phyloP scores from a whole-genome alignment of 2,113 vertebrate species.

The Tamias sibiricus region DNA sequence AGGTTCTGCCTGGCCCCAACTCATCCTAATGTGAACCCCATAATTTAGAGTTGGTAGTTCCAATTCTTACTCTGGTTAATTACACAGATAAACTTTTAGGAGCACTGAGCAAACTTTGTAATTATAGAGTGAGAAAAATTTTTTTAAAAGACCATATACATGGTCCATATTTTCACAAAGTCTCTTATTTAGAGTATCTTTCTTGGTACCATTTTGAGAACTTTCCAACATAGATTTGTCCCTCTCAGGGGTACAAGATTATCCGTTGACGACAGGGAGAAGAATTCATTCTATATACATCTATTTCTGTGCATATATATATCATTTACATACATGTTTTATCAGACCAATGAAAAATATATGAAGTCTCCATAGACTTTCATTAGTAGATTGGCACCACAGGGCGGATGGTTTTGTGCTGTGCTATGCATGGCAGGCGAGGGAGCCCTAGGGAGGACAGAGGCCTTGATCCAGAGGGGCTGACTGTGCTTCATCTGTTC shows the following conservation, averaged over 20 bases:
- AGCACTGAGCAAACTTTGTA: neutral
- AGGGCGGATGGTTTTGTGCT: neutral
- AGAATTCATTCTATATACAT: neutral
- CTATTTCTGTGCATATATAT: neutral
- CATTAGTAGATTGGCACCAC: neutral
- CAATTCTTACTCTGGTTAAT: constrained; percentile 19
- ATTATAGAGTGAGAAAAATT: neutral
- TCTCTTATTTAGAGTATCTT: neutral
- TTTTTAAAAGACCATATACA: constrained; percentile 9
- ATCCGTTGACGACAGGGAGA: neutral
- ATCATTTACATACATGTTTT: neutral
- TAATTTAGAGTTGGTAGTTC: neutral
- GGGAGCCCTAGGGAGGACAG: neutral
- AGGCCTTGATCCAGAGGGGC: neutral
- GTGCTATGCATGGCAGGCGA: neutral
- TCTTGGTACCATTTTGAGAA: neutral
- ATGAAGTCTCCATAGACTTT: neutral
- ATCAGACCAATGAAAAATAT: neutral
- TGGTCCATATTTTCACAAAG: neutral
- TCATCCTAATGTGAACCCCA: neutral
- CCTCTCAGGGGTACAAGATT: neutral
- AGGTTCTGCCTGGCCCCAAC: neutral
- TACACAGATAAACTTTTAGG: constrained; percentile 12
- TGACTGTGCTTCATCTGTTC: neutral
- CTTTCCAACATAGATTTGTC: neutral